These are phyloP conservation scores for Oscheius sp. DNA, from an alignment of 2,888 invertebrate species.

Conservation along the genomic window DNA sequence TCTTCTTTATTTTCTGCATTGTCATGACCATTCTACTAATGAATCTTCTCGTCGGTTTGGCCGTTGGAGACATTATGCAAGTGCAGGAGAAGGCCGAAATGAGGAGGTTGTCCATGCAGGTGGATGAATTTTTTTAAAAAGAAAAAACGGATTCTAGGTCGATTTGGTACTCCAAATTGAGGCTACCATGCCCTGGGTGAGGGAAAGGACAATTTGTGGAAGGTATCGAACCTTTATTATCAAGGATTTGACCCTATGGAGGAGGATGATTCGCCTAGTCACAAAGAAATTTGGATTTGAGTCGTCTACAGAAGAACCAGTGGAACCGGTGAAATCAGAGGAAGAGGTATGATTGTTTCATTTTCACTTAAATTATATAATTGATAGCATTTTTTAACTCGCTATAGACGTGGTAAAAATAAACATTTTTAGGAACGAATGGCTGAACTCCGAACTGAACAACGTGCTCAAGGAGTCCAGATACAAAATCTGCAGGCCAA, in stretches of 20 bases:
- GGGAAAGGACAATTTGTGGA: constrained; percentile 18
- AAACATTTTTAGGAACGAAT: constrained; percentile 37
- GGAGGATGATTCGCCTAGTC: not conserved
- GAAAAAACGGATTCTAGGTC: constrained; percentile 24
- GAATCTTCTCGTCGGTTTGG: constrained; percentile 73
- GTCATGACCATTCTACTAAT: constrained; percentile 71
- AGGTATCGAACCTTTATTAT: constrained; percentile 10
- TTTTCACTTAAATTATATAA: not conserved
- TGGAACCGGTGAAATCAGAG: not conserved
- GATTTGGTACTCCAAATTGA: constrained; percentile 53
- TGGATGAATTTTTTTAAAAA: not conserved
- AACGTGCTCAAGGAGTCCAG: constrained; percentile 34
- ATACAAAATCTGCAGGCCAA: constrained; percentile 44
- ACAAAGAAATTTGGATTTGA: constrained; percentile 20
- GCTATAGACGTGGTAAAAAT: not conserved
- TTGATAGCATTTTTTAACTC: not conserved
- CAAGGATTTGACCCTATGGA: too few relatives aligned
- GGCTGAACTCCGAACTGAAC: constrained; percentile 33
- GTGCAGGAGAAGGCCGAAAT: constrained; percentile 74
- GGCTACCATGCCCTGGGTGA: constrained; percentile 39
- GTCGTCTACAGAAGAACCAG: constrained; percentile 9
- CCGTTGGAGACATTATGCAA: constrained; percentile 75
- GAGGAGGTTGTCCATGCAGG: constrained; percentile 70
- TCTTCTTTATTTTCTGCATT: constrained; percentile 71
- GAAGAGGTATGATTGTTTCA: constrained; percentile 17